Evolutionary conservation across 2,797 vertebrate species (phyloP).

Genomic region (Dryobates pubescens): DNA sequence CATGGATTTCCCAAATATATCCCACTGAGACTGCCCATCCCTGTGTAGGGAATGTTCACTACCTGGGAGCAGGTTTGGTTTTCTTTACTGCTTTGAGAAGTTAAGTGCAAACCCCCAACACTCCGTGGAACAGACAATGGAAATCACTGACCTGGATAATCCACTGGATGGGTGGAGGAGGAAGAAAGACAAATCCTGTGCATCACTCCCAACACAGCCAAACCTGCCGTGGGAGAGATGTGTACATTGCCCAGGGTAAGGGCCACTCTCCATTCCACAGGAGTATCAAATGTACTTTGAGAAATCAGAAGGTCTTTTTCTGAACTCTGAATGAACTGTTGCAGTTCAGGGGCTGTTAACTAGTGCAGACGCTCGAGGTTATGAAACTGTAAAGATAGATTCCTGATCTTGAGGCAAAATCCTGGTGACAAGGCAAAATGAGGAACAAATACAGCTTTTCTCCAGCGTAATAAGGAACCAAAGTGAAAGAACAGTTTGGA

Average conservation of each 20-base stretch:
- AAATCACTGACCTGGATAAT: not conserved
- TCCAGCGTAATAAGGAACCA: not conserved
- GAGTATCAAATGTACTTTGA: not conserved
- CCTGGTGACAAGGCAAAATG: not conserved
- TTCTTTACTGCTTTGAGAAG: not conserved
- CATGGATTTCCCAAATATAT: accelerated
- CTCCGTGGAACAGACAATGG: not conserved
- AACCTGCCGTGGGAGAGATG: not conserved
- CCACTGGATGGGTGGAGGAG: not conserved
- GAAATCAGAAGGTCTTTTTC: constrained; percentile 8
- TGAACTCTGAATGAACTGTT: not conserved
- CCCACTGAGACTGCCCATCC: not conserved
- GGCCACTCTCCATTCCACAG: not conserved
- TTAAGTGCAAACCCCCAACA: accelerated
- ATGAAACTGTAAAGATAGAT: not conserved
- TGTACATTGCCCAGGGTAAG: not conserved
- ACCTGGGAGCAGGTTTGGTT: not conserved
- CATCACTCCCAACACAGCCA: not conserved
- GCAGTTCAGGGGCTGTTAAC: not conserved
- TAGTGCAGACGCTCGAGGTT: not conserved
- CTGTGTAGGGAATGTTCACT: accelerated
- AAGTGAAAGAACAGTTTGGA: not conserved
- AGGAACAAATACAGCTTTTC: not conserved
- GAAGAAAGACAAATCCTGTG: not conserved
- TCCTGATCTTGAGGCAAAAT: not conserved